A percentile compares a stretch with the other conserved stretches of the same genome.
Conservation (phyloP, 2,113 vertebrate genomes). For the Pomatostomus ruficeps region DNA sequence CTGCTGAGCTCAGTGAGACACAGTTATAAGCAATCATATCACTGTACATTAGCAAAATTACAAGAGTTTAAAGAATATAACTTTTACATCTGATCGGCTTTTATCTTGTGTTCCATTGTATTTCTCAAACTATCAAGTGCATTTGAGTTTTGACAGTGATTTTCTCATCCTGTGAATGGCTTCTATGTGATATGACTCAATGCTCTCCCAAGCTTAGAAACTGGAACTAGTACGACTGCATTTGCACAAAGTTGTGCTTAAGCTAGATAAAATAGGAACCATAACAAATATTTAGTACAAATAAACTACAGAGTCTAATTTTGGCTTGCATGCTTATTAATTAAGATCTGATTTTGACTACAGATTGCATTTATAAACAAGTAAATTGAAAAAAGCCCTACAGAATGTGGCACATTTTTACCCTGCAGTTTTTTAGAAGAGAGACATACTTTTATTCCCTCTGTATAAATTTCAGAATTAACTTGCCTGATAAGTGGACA, state of each 20-base stretch:
- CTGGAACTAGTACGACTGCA: neutral
- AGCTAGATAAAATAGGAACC: neutral
- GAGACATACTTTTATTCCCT: neutral
- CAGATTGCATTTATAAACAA: neutral
- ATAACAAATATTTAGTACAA: neutral
- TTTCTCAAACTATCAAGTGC: neutral
- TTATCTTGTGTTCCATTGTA: neutral
- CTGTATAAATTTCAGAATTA: neutral
- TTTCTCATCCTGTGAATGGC: neutral
- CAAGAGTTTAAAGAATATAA: neutral
- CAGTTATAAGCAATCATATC: neutral
- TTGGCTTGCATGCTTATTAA: neutral
- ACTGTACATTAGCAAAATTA: neutral
- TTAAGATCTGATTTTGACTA: neutral
- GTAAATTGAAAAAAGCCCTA: neutral
- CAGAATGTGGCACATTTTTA: neutral
- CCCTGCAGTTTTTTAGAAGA: neutral
- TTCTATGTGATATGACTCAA: neutral
- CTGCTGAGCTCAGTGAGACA: neutral
- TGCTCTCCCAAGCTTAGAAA: neutral
- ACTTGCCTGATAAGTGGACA: slow-evolving; percentile 82
- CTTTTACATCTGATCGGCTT: neutral
- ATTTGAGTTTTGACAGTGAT: neutral
- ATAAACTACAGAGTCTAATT: neutral
- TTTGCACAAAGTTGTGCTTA: neutral